Evolutionary conservation across 2,888 invertebrate genomes (phyloP).

Genomic region (Gibbula magus): DNA sequence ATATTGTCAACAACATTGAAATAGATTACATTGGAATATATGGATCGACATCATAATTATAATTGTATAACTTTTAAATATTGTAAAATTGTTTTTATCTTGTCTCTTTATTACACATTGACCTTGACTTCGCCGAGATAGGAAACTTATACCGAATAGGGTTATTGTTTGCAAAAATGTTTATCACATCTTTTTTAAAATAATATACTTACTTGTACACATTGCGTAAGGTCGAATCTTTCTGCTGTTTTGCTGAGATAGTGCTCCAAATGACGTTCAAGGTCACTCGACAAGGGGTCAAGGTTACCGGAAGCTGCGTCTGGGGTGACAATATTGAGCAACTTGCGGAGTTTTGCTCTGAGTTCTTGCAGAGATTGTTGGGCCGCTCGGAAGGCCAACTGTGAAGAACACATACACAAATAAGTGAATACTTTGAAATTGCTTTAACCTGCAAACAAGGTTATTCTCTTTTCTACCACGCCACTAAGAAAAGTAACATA

Average conservation of each 20-base stretch:
- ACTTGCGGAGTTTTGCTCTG: conserved; percentile 83
- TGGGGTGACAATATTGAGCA: conserved; percentile 77
- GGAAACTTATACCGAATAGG: too few species aligned
- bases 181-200: neutral
- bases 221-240: conserved; percentile 79
- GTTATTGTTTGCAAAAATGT: too few species aligned
- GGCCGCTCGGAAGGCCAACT: conserved; percentile 86
- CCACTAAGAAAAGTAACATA: neutral
- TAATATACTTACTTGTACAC: conserved; percentile 76
- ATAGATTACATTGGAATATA: too few species aligned
- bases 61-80: too few species aligned
- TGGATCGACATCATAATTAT: too few species aligned
- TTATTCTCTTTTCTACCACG: neutral
- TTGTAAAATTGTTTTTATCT: too few species aligned
- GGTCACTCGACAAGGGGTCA: conserved; percentile 59
- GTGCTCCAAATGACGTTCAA: conserved; percentile 78
- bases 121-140: too few species aligned
- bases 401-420: too few species aligned
- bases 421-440: neutral
- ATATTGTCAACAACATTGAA: too few species aligned
- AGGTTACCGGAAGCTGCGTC: conserved; percentile 37
- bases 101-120: too few species aligned
- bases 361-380: conserved; percentile 84
- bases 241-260: conserved; percentile 84
- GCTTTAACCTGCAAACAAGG: neutral